Evolutionary conservation across 92 coral and sea anemone species (phyloP).

Genomic region (Porites rus): DNA sequence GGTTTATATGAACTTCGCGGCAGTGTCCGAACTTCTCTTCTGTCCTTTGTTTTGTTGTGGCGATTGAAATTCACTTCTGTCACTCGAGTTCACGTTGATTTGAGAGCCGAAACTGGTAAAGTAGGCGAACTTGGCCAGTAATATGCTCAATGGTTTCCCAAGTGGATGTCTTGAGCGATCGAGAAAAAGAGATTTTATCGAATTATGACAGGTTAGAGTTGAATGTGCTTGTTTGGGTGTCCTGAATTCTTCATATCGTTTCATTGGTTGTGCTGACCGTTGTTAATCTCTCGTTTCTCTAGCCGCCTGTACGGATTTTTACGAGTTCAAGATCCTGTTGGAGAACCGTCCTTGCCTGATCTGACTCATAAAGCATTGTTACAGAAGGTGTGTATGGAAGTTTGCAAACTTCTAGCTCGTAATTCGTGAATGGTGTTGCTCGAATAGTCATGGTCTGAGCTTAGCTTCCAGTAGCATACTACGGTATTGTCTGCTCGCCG

Average conservation of each 20-base stretch:
- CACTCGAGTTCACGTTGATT: slow-evolving; percentile 37
- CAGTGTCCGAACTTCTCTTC: slow-evolving; percentile 45
- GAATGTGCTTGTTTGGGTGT: slow-evolving; percentile 13
- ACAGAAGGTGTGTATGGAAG: slow-evolving; percentile 79
- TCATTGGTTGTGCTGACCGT: slow-evolving; percentile 27
- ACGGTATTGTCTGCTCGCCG: slow-evolving; percentile 9
- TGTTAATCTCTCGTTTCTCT: slow-evolving; percentile 51
- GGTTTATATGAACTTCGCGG: slow-evolving; percentile 35
- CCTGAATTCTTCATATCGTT: slow-evolving; percentile 9
- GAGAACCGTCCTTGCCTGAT: slow-evolving; percentile 91
- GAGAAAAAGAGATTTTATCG: slow-evolving; percentile 96
- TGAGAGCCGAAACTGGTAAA: slow-evolving; percentile 54
- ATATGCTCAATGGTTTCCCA: slow-evolving; percentile 99
- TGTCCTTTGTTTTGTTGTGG: slow-evolving; percentile 90
- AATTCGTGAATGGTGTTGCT: slow-evolving; percentile 25
- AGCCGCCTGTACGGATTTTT: slow-evolving; percentile 99
- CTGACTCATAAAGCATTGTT: slow-evolving; percentile 95
- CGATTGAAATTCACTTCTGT: slow-evolving; percentile 76
- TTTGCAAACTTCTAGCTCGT: slow-evolving; percentile 18
- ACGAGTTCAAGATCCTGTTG: slow-evolving; percentile 96
- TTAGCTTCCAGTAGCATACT: slow-evolving; percentile 8
- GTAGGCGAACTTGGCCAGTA: slow-evolving; percentile 82
- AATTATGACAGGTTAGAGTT: slow-evolving; percentile 94
- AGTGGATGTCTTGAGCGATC: slow-evolving; percentile 99
- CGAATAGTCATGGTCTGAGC: background rate